These are phyloP conservation scores for Pandion haliaetus DNA, from an alignment of 2,113 vertebrate species.

Conservation along the genomic window DNA sequence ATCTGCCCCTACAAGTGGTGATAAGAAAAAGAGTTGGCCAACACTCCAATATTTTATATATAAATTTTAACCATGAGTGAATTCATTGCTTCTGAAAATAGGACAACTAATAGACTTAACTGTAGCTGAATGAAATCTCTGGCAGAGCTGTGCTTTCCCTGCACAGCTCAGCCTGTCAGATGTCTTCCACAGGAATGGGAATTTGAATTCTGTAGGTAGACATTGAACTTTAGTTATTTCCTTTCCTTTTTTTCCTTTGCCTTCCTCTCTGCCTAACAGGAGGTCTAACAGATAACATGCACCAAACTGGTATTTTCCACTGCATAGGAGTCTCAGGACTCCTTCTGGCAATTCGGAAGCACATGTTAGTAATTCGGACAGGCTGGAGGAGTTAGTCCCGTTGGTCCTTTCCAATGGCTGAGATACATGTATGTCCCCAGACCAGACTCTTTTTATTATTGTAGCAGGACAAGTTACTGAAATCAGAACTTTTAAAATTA, in stretches of 20 bases:
- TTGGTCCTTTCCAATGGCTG: neutral
- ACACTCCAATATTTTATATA: neutral
- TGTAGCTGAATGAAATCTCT: neutral
- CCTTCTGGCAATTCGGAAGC: neutral
- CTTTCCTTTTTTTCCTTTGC: neutral
- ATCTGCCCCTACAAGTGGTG: neutral
- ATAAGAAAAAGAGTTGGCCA: neutral
- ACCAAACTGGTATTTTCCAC: neutral
- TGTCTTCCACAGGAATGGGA: neutral
- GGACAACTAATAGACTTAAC: accelerated
- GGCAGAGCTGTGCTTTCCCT: neutral
- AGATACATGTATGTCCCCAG: neutral
- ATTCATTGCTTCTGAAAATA: neutral
- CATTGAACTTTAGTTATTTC: neutral
- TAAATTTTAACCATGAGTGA: neutral
- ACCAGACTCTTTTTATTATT: neutral
- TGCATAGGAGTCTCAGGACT: neutral
- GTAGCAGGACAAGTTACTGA: neutral
- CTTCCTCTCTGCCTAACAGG: neutral
- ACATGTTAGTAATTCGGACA: neutral
- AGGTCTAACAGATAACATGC: neutral
- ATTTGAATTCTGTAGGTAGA: neutral
- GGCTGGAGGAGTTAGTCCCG: neutral
- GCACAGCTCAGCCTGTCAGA: neutral
- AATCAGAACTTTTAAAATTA: neutral